Base-by-base conservation (phyloP, 1,140 invertebrate species). In the Dendroctonus valens region DNA sequence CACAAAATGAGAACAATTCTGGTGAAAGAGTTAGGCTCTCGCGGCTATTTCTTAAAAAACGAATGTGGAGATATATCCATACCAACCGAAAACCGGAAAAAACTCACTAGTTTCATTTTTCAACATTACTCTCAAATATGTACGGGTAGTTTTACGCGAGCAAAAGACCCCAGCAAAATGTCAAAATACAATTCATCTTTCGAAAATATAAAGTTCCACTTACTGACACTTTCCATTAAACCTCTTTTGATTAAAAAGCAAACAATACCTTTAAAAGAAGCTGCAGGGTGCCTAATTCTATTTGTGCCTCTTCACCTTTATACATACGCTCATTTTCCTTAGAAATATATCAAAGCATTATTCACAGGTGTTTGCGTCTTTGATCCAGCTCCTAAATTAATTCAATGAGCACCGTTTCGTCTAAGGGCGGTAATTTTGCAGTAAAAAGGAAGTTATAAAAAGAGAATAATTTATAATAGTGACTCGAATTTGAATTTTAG, bases 401-500 rank as follows among this genome's bases (percentile, higher is more conserved):
- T 65, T 65, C 64, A 65, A 65, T 65, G 57, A 51, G 49, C 55
- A 48, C 46, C 64, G 64, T 59, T 59, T 65, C 54, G 57, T 59
- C 64, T 53, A 59, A 65, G 57, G 55, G 46, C 52, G 57, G 64
- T 40, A 65, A 65, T 65, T 59, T 65, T 49, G 54, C 53, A 49
- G 44, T 41, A 55, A 65, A 65, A 65, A 57, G 64, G 55, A 53
- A 42, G 12, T 49, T 41, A 65, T 59, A 65, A 65, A 65, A 65
- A 65, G 64, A 57, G 64, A 65, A 65, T 65, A 65, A 65, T 65
- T 65, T 65, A 65, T 65, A 65, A 65, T 65, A 59, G 64, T 65
- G 54, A 65, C 55, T 65, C 52, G 59, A 65, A 65, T 65, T 65
- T 65, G 64, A 65, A 65, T 65, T 65, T 65, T 59, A 65, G 53